Conservation (phyloP, 2,888 invertebrate species). For the Aphelenchoides bicaudatus region DNA sequence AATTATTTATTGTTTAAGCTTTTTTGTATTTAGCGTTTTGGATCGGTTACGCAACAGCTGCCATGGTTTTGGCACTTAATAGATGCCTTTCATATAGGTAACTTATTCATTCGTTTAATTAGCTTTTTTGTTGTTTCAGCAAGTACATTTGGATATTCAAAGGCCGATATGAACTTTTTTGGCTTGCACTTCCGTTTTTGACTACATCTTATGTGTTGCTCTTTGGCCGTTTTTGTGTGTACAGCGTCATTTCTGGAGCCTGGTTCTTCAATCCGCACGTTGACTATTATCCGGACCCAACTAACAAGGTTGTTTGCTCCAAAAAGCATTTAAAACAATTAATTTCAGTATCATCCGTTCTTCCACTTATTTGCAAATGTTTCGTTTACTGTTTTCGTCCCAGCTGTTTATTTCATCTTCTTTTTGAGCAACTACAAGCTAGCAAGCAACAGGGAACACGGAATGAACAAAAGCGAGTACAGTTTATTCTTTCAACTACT, state of each 20-base stretch:
- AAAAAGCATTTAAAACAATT: not conserved
- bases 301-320: conserved; percentile 1
- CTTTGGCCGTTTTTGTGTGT: not conserved
- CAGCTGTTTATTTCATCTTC: not conserved
- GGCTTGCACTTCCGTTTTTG: conserved; percentile 1
- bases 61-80: no score
- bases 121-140: no score
- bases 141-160: not conserved
- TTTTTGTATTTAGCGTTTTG: no score
- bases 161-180: not conserved
- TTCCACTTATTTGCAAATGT: conserved; percentile 1
- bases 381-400: not conserved
- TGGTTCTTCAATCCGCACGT: conserved; percentile 11
- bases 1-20: no score
- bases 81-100: no score
- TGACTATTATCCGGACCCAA: not conserved
- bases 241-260: not conserved
- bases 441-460: no score
- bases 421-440: conserved; percentile 10
- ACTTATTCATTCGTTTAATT: no score
- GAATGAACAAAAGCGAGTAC: no score
- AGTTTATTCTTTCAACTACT: no score
- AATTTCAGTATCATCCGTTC: conserved; percentile 2
- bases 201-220: not conserved
- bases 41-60: no score